Evolutionary conservation across 2,888 invertebrate species (phyloP).

Genomic region (Allolobophora icterica): DNA sequence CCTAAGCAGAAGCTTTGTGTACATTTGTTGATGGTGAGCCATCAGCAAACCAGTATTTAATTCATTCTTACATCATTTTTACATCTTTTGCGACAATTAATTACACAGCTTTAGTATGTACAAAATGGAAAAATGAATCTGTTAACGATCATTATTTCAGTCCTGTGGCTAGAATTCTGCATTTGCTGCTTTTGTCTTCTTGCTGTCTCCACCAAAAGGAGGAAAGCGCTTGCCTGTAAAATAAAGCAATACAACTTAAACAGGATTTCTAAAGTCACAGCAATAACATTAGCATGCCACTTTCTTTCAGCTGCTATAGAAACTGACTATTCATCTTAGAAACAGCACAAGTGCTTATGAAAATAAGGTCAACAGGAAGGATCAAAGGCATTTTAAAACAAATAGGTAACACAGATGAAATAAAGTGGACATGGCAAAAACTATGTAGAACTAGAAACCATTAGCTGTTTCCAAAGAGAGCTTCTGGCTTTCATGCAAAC

Average conservation of each 20-base stretch:
- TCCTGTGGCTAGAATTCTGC: slow-evolving; percentile 18
- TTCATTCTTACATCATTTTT: not conserved
- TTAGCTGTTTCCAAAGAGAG: not conserved
- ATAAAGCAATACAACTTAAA: not conserved
- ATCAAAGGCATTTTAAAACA: not conserved
- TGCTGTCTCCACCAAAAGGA: slow-evolving; percentile 39
- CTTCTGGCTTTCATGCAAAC: not conserved
- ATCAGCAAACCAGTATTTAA: not conserved
- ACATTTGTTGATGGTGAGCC: not conserved
- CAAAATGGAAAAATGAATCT: not conserved
- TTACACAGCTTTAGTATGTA: slow-evolving; percentile 5
- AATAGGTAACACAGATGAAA: not conserved
- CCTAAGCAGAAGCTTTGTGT: not conserved
- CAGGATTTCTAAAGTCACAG: not conserved
- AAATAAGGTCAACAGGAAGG: not conserved
- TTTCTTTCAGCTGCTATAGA: not conserved
- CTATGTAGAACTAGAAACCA: not conserved
- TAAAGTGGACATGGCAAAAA: slow-evolving; percentile 5
- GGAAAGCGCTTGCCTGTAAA: slow-evolving; percentile 36
- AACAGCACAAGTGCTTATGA: not conserved
- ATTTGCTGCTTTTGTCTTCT: slow-evolving; percentile 30
- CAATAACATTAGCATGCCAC: not conserved
- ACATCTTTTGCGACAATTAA: not conserved
- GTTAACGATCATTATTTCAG: not conserved
- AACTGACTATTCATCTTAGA: not conserved